Evolutionary conservation across 1,140 invertebrate species (phyloP), one percentile per base, ranked within the genome.

Genomic region (Leptoteleia sp.): DNA sequence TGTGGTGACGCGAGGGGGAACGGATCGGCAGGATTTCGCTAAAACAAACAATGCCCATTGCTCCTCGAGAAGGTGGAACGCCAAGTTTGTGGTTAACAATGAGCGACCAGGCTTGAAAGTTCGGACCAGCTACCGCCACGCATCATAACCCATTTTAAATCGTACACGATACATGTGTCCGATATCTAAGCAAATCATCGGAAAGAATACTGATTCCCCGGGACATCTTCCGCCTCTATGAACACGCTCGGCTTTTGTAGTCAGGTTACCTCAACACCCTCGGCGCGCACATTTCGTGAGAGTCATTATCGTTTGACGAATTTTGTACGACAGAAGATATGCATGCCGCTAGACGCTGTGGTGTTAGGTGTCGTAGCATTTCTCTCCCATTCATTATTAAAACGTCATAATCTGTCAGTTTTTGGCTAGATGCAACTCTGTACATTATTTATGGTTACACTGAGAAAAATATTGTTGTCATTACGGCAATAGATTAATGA

Each of bases 91-190:
- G 50, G 48, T 70, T 81, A 81, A 81, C 70, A 78, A 81, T 76
- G 55, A 71, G 68, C 65, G 76, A 62, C 75, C 68, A 81, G 55
- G 76, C 59, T 75, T 81, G 61, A 81, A 81, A 78, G 52, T 81
- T 52, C 61, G 52, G 55, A 19, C 67, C 17, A 15, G 43, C 61
- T 70, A 70, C 76, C 43, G 64, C 55, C 37, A 68, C 64, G 64
- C 62, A 73, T 72, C 57, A 62, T 68, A 68, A 40, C 59, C 67
- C 64, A 76, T 76, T 61, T 55, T 40, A 62, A 76, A 76, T 76
- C 37, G 38, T 65, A 61, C 75, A 72, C 67, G 76, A 50, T 73
- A 72, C 50, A 77, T 61, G 65, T 68, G 67, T 78, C 76, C 54
- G 61, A 50, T 78, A 72, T 72, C 67, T 78, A 71, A 65, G 75